These are phyloP conservation scores for Mormyrus lacerda DNA, from an alignment of 2,113 vertebrate genomes.

Conservation along the genomic window DNA sequence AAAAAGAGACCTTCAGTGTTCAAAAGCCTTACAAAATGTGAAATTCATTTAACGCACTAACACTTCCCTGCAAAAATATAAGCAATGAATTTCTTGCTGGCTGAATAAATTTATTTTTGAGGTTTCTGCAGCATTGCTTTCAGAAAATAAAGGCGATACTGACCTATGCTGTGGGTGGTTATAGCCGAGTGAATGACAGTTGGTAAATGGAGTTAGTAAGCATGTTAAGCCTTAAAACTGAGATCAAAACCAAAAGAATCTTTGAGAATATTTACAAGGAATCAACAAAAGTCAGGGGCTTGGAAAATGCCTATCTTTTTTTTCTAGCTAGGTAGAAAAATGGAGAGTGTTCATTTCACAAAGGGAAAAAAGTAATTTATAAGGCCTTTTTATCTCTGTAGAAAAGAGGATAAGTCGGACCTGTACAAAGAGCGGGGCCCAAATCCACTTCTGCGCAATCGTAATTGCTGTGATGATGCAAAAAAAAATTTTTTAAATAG, in stretches of 20 bases:
- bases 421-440: neutral
- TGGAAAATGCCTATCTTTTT: neutral
- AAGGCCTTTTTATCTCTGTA: neutral
- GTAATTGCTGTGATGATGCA: neutral
- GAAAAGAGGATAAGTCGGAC: neutral
- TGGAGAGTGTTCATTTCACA: neutral
- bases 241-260: neutral
- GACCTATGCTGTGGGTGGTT: neutral
- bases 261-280: neutral
- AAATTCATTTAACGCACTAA: neutral
- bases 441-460: neutral
- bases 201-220: neutral
- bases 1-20: neutral
- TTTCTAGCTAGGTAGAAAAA: neutral
- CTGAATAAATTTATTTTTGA: neutral
- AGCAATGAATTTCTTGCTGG: neutral
- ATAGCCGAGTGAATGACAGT: neutral
- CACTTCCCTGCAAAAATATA: neutral
- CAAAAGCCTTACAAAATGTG: slow-evolving; percentile 11
- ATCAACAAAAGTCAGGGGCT: neutral
- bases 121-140: neutral
- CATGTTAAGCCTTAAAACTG: neutral
- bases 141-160: neutral
- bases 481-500: neutral
- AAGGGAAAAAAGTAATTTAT: neutral